Evolutionary conservation across 2,113 vertebrate species (phyloP), one percentile per base, ranked within the genome.

Genomic region (Pangasianodon gigas): DNA sequence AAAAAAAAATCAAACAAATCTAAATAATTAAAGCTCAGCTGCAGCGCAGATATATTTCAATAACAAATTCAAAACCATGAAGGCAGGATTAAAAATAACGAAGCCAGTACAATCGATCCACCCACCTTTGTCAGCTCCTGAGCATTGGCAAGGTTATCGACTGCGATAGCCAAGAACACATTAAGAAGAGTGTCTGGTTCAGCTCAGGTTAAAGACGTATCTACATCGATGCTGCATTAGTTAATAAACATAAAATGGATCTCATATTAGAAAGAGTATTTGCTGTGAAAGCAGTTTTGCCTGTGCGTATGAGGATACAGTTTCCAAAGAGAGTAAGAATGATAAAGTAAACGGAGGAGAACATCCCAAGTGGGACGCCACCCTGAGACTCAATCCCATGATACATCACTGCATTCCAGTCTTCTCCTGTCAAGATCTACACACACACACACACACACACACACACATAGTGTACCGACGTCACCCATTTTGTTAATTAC

Each of bases 351-450:
- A 99, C 95, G 5, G 97, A 99, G 5, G 97, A 99, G 94, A 98
- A 97, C 98, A 99, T 99, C 85, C 98, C 98, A 4, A 96, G 95
- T 13, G 93, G 97, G 77, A 99, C 98, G 0, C 98, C 98, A 0
- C 98, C 98, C 86, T 99, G 98, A 0, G 98, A 99, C 86, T 99
- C 97, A 0, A 99, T 99, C 51, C 98, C 98, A 0, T 98, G 98
- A 92, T 99, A 99, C 98, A 99, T 99, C 74, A 99, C 98, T 0
- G 97, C 98, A 0, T 99, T 99, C 98, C 98, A 99, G 95, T 99
- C 98, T 60, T 99, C 98, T 1, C 98, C 98, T 0, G 98, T 99
- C 93, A 99, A 96, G 94, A 99, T 98, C 98, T 99, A 91, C 92
- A 89, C 26, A 60, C 44, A 82, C 41, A 86, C 89, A 85, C 80